A percentile compares a stretch with the other conserved stretches of the same genome.
These are phyloP conservation scores for Bombus waltoni DNA, from an alignment of 1,140 invertebrate genomes.

Conservation along the genomic window DNA sequence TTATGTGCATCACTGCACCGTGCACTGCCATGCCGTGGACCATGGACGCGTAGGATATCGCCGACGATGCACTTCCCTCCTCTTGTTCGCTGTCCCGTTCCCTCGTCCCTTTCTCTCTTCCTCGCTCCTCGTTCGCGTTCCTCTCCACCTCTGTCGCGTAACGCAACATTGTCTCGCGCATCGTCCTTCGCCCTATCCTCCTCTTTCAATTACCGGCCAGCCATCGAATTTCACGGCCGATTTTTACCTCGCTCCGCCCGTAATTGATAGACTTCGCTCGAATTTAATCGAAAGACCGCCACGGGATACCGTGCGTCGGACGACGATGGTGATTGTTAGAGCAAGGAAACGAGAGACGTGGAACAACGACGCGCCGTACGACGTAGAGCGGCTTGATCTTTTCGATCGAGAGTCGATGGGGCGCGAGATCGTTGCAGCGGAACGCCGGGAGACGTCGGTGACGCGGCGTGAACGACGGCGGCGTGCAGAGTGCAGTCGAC, in stretches of 20 bases:
- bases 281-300: not conserved
- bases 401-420: not conserved
- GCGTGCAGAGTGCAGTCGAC: conserved; percentile 77
- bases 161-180: conserved; percentile 34
- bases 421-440: conserved; percentile 43
- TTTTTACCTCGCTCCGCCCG: not conserved
- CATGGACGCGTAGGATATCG: conserved; percentile 60
- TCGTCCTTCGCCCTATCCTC: conserved; percentile 19
- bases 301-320: not conserved
- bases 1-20: conserved; percentile 81
- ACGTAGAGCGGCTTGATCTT: too few relatives aligned
- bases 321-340: too few relatives aligned
- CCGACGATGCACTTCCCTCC: conserved; percentile 59
- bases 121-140: conserved; percentile 35
- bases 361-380: too few relatives aligned
- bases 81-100: conserved; percentile 31
- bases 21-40: conserved; percentile 62
- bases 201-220: conserved; percentile 13
- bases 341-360: not conserved
- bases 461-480: conserved; percentile 37
- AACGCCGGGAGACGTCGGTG: conserved; percentile 11
- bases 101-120: not conserved
- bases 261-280: conserved; percentile 10
- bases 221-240: conserved; percentile 20
- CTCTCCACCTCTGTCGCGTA: conserved; percentile 31